phyloP scores from a whole-genome alignment of 1,140 invertebrate genomes.

The Macrocentrus cingulum region DNA sequence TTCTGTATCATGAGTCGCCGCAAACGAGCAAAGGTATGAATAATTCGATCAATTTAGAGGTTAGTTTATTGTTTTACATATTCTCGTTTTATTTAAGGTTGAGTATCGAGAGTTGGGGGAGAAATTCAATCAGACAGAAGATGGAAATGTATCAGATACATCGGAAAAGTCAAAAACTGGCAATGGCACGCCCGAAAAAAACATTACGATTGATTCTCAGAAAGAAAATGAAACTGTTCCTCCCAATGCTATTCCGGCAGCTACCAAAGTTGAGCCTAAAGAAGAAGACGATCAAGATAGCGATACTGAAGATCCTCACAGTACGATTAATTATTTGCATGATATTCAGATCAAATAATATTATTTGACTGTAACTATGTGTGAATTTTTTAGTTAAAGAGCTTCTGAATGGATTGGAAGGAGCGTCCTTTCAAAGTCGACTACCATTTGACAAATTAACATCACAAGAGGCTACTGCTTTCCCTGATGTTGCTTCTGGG shows the following conservation, averaged over 20 bases:
- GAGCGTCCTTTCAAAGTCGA: slow-evolving; percentile 89
- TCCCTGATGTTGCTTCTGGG: slow-evolving; percentile 84
- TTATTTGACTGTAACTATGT: not conserved
- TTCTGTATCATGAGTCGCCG: slow-evolving; percentile 65
- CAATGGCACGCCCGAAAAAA: slow-evolving; percentile 57
- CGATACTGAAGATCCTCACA: slow-evolving; percentile 56
- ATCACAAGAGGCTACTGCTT: slow-evolving; percentile 89
- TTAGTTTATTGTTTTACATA: not conserved
- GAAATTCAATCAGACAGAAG: slow-evolving; percentile 65
- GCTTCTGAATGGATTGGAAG: slow-evolving; percentile 73
- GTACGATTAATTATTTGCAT: slow-evolving; percentile 32
- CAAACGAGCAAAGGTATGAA: slow-evolving; percentile 65
- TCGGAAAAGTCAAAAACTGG: slow-evolving; percentile 66
- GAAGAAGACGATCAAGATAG: slow-evolving; percentile 56
- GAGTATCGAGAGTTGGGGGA: slow-evolving; percentile 71
- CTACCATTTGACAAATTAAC: slow-evolving; percentile 95
- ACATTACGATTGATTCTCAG: slow-evolving; percentile 47
- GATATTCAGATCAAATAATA: not conserved
- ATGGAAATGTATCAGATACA: slow-evolving; percentile 66
- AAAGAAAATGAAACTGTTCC: slow-evolving; percentile 43
- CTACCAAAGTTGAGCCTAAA: slow-evolving; percentile 47
- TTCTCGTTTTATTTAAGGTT: slow-evolving; percentile 54
- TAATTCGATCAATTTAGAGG: slow-evolving; percentile 1
- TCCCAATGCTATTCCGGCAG: slow-evolving; percentile 36
- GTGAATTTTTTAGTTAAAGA: slow-evolving; percentile 48